Base-by-base conservation (phyloP, 1,140 invertebrate genomes). In the Drosophila pseudoobscura region DNA sequence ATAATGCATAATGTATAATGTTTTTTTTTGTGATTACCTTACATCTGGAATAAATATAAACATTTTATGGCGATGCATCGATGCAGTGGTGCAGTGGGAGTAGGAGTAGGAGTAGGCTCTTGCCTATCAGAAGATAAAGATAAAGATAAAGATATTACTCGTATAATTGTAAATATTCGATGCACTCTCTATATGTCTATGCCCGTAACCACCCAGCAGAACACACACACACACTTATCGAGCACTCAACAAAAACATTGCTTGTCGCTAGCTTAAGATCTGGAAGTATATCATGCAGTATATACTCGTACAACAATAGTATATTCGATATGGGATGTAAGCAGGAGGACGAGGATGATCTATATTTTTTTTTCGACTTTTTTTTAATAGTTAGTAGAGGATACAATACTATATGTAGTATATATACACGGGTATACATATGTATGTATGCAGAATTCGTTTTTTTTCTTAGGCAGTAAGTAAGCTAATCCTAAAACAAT, bases 341-440 rank as follows among this genome's bases (percentile, higher is more conserved):
- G 8, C 31, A 31, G 8, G 31, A 31, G 31, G 8, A 31, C 31
- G 31, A 31, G 31, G 8, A 31, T 8, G 31, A 31, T 31, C 31
- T 31, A 9, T 31, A 9, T 31, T 20, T 65, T 64, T 73, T 73
- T 74, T 63, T 64, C 57, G 11, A 39, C 35, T 73, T 72, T 73
- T 68, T 73, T 72, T 60, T 15, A 50, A 49, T 71, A 70, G 65
- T 57, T 69, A 20, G 3, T 66, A 69, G 63, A 8, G 35, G 45
- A 29, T 85, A 50, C 45, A 47, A 22, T 54, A 45, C 24, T 62
- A 68, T 29, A 56, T 70, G 58, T 56, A 53, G 20, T 46, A 53
- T 50, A 62, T 56, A 60, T 13, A 13, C 11, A 39, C 13, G 11
- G 11, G 13, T 39, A 13, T 31, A 47, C 6, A 53, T 35, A 39